Base-by-base conservation (phyloP, 64 coral and sea anemone species). In the Pocillopora damicornis region DNA sequence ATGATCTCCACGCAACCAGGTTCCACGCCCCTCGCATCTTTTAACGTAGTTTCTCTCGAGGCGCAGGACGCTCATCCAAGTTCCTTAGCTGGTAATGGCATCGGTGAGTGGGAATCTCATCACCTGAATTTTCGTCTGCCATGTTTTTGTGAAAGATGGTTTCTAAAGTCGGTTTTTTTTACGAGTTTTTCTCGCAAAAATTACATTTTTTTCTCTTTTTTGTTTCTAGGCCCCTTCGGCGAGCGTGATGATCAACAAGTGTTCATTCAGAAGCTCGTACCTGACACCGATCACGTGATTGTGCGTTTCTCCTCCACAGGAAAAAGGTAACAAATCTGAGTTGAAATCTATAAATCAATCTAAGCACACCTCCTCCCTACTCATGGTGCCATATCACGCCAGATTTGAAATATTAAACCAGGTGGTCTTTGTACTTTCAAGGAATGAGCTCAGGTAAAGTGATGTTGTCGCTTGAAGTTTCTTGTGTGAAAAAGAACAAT, bases 1-100 rank as follows among this genome's bases (percentile, higher is more conserved):
- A 99, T 99, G 97, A 92, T 99, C n/a, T 99, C 97, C 13, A 99
- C 97, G 13, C 97, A 99, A 68, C 97, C 97, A 0, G 97, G 97
- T n/a, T 99, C 97, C 35, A 99, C 97, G 6, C 97, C 97, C 14
- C 91, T 99, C 18, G 91, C 97, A 13, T 99, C 97, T 12, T 99
- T 95, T n/a, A 99, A 99, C 36, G 97, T 99, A 8, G 97, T 99
- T n/a, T 99, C 97, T 42, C 88, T 99, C 22, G 97, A 99, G 73
- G 77, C 91, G 20, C 89, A 93, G 15, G 97, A 99, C 26, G 80
- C 88, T 0, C 97, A 99, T 87, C 97, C 97, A 7, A 93, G 97
- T 66, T 94, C 80, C 51, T 86, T 88, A 38, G 93, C 96, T 63
- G 96, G 96, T 1, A 98, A 92, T 61, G 86, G 58, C 17, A 76